phyloP scores from a whole-genome alignment of 2,888 invertebrate genomes.

The Yponomeuta cagnagella region DNA sequence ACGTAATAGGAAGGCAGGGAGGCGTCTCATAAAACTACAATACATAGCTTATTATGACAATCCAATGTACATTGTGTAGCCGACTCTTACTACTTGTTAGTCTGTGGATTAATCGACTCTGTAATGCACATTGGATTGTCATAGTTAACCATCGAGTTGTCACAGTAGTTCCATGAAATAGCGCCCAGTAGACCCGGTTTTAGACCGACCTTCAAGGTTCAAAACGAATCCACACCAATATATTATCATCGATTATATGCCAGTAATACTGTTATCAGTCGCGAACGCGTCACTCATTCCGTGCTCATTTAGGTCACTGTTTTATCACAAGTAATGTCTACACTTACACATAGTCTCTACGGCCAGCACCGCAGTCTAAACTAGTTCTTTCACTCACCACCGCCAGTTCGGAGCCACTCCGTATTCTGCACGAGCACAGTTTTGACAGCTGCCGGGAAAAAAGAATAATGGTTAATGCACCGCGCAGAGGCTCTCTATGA shows the following conservation, averaged over 20 bases:
- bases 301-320: slow-evolving; percentile 17
- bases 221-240: not conserved
- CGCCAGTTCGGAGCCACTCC: slow-evolving; percentile 59
- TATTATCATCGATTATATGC: not conserved
- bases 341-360: slow-evolving; percentile 60
- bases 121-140: too few relatives aligned
- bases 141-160: too few relatives aligned
- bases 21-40: too few relatives aligned
- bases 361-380: slow-evolving; percentile 49
- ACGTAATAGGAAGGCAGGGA: too few relatives aligned
- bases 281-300: slow-evolving; percentile 32
- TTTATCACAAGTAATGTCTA: slow-evolving; percentile 13
- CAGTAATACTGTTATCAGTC: slow-evolving; percentile 67
- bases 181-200: too few relatives aligned
- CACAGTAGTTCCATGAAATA: too few relatives aligned
- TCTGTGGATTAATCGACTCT: too few relatives aligned
- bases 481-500: not conserved
- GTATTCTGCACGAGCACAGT: slow-evolving; percentile 56
- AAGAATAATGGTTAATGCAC: slow-evolving; percentile 17
- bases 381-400: slow-evolving; percentile 67
- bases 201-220: not conserved
- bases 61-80: too few relatives aligned
- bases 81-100: too few relatives aligned
- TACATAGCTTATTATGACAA: too few relatives aligned
- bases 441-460: slow-evolving; percentile 46